Evolutionary conservation across 2,888 invertebrate genomes (phyloP).

Genomic region (Andrena hattorfiana): DNA sequence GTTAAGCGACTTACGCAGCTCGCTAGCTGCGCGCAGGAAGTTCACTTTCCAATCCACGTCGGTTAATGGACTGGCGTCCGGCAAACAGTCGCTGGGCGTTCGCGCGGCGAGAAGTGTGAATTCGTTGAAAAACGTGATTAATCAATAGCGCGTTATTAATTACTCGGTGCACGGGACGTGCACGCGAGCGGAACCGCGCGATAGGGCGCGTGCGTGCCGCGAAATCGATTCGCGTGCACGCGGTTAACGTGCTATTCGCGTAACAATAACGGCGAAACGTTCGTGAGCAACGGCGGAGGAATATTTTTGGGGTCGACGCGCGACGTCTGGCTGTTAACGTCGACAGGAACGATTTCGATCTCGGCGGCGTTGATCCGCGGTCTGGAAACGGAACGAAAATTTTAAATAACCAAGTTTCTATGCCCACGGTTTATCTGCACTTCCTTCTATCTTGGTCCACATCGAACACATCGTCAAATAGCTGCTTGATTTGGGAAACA

Average conservation of each 20-base stretch:
- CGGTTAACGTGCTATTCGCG: conserved; percentile 42
- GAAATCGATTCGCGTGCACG: conserved; percentile 67
- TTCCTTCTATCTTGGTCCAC: not conserved
- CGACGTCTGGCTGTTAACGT: not conserved
- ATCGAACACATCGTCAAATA: too few species aligned
- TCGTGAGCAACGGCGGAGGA: conserved; percentile 39
- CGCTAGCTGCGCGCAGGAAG: conserved; percentile 1
- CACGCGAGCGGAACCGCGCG: conserved; percentile 35
- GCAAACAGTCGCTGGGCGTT: conserved; percentile 17
- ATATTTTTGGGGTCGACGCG: conserved; percentile 6
- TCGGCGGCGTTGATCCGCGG: not conserved
- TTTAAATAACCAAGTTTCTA: not conserved
- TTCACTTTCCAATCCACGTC: conserved; percentile 1
- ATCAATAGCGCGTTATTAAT: conserved; percentile 77
- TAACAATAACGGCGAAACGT: conserved; percentile 45
- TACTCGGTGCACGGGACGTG: conserved; percentile 52
- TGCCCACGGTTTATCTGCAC: too few species aligned
- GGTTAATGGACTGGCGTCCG: conserved; percentile 39
- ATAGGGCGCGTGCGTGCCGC: conserved; percentile 49
- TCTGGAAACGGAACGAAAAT: not conserved
- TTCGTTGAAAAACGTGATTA: conserved; percentile 68
- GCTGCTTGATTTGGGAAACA: not conserved
- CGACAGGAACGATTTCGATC: conserved; percentile 2
- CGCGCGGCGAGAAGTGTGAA: conserved; percentile 34
- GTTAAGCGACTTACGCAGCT: not conserved